A percentile compares a stretch with the other conserved stretches of the same genome.
Evolutionary conservation across 2,113 vertebrate genomes (phyloP).

Genomic region (Holacanthus passer): DNA sequence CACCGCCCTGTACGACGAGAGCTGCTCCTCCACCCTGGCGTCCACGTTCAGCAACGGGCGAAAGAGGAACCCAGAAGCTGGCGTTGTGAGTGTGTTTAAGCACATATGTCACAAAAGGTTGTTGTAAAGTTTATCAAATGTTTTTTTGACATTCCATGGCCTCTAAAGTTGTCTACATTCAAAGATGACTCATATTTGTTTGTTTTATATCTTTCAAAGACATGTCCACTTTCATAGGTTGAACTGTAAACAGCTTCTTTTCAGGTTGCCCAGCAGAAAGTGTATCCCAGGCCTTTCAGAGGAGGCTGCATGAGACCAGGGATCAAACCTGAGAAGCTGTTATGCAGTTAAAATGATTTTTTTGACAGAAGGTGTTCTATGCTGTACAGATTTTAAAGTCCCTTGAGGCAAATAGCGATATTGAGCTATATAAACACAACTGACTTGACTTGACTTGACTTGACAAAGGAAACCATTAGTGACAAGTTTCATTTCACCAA

Average conservation of each 20-base stretch:
- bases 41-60: constrained; percentile 99
- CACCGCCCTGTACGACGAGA: constrained; percentile 97
- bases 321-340: constrained; percentile 37
- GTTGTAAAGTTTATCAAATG: background rate
- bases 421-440: too few species aligned
- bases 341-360: background rate
- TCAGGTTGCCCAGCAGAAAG: constrained; percentile 10
- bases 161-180: background rate
- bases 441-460: too few species aligned
- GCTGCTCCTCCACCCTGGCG: constrained; percentile 97
- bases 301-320: constrained; percentile 38
- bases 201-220: constrained; percentile 5
- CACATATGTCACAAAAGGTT: background rate
- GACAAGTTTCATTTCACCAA: background rate
- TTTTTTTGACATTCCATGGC: background rate
- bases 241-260: constrained; percentile 36
- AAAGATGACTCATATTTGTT: background rate
- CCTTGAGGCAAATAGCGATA: too few species aligned
- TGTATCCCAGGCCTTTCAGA: constrained; percentile 10
- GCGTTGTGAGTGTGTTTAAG: constrained; percentile 88
- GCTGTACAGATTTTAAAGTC: too few species aligned
- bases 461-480: background rate
- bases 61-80: constrained; percentile 97
- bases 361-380: too few species aligned
- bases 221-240: constrained; percentile 17